Evolutionary conservation across 2,113 vertebrate genomes (phyloP).

Genomic region (Merops nubicus): DNA sequence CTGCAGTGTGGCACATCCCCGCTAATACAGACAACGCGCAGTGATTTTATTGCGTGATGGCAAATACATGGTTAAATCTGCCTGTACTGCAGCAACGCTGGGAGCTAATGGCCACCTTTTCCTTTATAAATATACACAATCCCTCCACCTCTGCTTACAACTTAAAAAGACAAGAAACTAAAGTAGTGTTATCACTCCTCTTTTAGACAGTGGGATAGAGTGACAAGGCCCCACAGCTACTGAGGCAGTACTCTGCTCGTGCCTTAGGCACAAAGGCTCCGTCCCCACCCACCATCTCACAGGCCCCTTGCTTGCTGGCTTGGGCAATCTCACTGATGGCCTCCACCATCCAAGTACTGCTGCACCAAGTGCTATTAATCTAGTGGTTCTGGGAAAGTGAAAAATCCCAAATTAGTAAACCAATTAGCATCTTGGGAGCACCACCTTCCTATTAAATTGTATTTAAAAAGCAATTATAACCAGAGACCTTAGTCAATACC

Average conservation of each 20-base stretch:
- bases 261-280: not conserved
- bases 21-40: not conserved
- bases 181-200: not conserved
- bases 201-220: not conserved
- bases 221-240: not conserved
- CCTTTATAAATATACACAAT: not conserved
- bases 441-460: not conserved
- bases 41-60: not conserved
- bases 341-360: accelerated
- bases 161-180: not conserved
- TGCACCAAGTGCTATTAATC: not conserved
- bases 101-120: not conserved
- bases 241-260: not conserved
- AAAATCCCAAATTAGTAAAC: not conserved
- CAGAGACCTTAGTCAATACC: not conserved
- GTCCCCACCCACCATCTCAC: accelerated
- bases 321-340: accelerated
- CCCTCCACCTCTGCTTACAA: not conserved
- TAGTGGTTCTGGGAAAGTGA: not conserved
- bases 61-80: not conserved
- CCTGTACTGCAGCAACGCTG: not conserved
- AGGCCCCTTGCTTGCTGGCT: not conserved
- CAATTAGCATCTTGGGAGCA: not conserved
- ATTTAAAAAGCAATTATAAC: not conserved
- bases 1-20: not conserved